Percentiles rank a stretch among this genome's conserved stretches.
Evolutionary conservation across 2,113 vertebrate species (phyloP).

Genomic region (Ovis aries): DNA sequence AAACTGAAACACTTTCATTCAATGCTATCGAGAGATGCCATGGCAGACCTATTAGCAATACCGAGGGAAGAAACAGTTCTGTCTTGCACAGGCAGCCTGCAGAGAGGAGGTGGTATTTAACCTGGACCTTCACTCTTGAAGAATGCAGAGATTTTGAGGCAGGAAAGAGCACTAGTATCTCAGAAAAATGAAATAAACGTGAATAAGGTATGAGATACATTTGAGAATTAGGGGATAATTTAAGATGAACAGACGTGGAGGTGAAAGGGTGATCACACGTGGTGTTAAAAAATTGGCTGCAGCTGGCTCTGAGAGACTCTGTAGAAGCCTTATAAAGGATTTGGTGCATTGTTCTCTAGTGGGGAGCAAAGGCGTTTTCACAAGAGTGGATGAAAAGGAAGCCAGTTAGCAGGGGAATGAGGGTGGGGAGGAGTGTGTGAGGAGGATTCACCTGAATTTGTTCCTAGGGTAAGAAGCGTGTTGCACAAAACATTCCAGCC

Average conservation of each 20-base stretch:
- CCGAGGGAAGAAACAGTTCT: background rate
- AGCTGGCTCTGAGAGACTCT: background rate
- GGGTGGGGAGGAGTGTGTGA: no score
- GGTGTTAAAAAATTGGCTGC: background rate
- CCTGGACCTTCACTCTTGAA: background rate
- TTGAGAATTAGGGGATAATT: background rate
- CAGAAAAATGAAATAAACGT: background rate
- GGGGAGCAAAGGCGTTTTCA: background rate
- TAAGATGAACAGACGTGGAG: background rate
- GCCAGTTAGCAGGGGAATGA: background rate
- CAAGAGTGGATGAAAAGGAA: background rate
- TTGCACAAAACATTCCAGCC: no score
- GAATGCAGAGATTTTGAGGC: background rate
- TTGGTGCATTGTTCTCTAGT: background rate
- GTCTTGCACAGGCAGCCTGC: background rate
- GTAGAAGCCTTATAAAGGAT: background rate
- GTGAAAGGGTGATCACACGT: background rate
- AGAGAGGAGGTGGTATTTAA: background rate
- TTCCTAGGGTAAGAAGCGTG: background rate
- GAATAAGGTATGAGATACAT: accelerated
- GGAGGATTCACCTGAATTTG: background rate
- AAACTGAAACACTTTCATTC: background rate
- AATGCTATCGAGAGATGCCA: accelerated
- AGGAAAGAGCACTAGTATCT: background rate
- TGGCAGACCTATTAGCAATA: background rate